phyloP scores from a whole-genome alignment of 2,888 invertebrate genomes.

The Xiphydria camelus region DNA sequence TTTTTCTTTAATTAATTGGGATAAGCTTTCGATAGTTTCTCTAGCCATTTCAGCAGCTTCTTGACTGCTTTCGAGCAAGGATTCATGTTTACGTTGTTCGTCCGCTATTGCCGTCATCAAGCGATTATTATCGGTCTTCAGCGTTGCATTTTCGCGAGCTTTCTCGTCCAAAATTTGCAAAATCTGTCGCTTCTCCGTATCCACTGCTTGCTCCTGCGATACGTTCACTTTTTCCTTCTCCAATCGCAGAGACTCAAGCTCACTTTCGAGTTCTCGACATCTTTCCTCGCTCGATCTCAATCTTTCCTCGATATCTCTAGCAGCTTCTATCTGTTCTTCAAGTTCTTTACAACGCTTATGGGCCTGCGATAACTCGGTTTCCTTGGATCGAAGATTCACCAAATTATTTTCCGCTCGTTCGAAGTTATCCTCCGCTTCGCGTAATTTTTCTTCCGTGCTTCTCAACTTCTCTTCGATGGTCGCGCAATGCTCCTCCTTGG shows the following conservation, averaged over 20 bases:
- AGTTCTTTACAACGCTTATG: slow-evolving; percentile 13
- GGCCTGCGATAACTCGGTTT: slow-evolving; percentile 17
- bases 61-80: slow-evolving; percentile 42
- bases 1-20: slow-evolving; percentile 50
- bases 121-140: slow-evolving; percentile 52
- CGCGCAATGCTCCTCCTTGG: slow-evolving; percentile 36
- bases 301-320: slow-evolving; percentile 22
- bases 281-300: slow-evolving; percentile 35
- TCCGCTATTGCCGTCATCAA: slow-evolving; percentile 36
- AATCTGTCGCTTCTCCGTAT: slow-evolving; percentile 16
- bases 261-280: slow-evolving; percentile 38
- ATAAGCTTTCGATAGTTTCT: slow-evolving; percentile 51
- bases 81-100: slow-evolving; percentile 29
- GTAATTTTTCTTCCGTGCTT: slow-evolving; percentile 47
- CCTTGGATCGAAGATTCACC: slow-evolving; percentile 18
- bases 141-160: slow-evolving; percentile 56
- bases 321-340: slow-evolving; percentile 12
- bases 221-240: slow-evolving; percentile 14
- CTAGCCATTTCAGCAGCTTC: slow-evolving; percentile 44
- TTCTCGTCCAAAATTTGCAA: slow-evolving; percentile 45
- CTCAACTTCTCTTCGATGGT: slow-evolving; percentile 34
- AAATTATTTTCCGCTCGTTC: slow-evolving; percentile 16
- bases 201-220: slow-evolving; percentile 13
- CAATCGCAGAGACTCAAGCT: slow-evolving; percentile 25
- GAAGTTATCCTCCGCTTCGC: slow-evolving; percentile 48